Base-by-base conservation (phyloP, 2,113 vertebrate species). In the cat (Felis catus) region DNA sequence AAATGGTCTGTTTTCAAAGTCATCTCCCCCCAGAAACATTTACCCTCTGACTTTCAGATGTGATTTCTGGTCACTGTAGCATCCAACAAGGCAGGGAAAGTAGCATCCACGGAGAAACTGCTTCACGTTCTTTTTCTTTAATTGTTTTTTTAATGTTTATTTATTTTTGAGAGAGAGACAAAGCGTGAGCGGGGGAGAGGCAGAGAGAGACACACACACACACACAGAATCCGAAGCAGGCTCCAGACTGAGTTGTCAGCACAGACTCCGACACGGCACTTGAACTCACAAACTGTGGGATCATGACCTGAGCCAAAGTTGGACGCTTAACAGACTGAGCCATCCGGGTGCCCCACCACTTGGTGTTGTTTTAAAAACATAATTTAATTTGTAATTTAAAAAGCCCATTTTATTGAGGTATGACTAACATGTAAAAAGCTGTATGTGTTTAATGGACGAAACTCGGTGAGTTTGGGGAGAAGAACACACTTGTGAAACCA, bases 261-360 rank as follows among this genome's bases (percentile, higher is more conserved):
- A 61, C 21, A 61, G 58, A 61, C 8, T 21, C 21, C 3, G 58
- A 61, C 8, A 19, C 8, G 4, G 21, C 0, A 0, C 58, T 61
- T 25, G 58, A 61, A 61, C 58, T 61, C 58, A 61, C 1, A 9
- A 61, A 61, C 21, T 23, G 21, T 9, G 21, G 23, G 58, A 61
- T 61, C 58, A 25, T 61, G 58, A 61, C 21, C 58, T 61, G 58
- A 61, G 58, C 58, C 7, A 23, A 23, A 23, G 58, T 61, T 23
- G 21, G 58, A 61, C 1, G 19, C 58, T 23, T 8, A 61, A 61
- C 58, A 23, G 58, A 61, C 58, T 61, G 58, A 23, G 58, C 55
- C 55, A 58, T 19, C 55, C 0, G 21, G 55, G 19, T 5, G 3
- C 58, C 19, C 58, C 19, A 41, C 13, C 8, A 4, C 23, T 53